Conservation (phyloP, 2,797 vertebrate genomes). For the Myripristis jacobus region DNA sequence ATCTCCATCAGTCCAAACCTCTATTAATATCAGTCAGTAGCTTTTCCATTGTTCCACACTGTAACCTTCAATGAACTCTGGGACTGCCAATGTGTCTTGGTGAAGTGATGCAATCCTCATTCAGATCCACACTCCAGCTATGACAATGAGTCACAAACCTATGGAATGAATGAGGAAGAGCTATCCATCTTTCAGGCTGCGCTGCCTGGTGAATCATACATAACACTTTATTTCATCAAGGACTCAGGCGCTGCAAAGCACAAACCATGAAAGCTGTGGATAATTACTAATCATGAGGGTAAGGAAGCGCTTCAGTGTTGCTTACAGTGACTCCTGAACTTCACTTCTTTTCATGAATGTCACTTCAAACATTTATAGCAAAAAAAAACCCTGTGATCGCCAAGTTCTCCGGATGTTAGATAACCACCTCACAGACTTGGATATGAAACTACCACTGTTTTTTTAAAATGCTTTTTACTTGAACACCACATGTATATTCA, state of each 20-base stretch:
- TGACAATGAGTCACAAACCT: slow-evolving; percentile 47
- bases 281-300: slow-evolving; percentile 27
- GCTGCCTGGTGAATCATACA: slow-evolving; percentile 53
- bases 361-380: neutral
- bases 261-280: slow-evolving; percentile 9
- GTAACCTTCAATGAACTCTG: neutral
- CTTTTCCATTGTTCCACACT: neutral
- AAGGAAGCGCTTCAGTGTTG: neutral
- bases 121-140: slow-evolving; percentile 18
- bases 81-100: neutral
- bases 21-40: neutral
- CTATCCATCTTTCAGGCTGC: slow-evolving; percentile 48
- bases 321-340: slow-evolving; percentile 6
- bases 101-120: slow-evolving; percentile 1
- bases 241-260: slow-evolving; percentile 36
- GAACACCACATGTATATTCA: neutral
- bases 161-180: slow-evolving; percentile 42
- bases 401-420: slow-evolving; percentile 3
- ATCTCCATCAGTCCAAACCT: neutral
- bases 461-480: neutral
- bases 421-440: neutral
- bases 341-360: slow-evolving; percentile 7
- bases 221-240: slow-evolving; percentile 44
- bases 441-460: neutral
- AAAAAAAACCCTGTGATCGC: slow-evolving; percentile 8